These are phyloP conservation scores for Oreochromis tanganicae DNA, from an alignment of 2,113 vertebrate species.

Conservation along the genomic window DNA sequence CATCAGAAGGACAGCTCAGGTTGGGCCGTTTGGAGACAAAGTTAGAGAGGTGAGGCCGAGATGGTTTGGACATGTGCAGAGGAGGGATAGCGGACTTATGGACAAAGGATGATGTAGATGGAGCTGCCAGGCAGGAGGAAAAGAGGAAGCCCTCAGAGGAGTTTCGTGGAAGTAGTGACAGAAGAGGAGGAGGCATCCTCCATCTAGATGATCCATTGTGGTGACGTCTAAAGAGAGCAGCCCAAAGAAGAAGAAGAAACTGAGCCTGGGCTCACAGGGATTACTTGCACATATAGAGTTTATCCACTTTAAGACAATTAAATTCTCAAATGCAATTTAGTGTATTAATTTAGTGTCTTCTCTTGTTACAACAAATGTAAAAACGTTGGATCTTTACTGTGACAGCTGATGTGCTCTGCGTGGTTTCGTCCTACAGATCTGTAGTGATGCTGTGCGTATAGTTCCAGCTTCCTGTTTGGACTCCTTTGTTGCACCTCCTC, in stretches of 20 bases:
- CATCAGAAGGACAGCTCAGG: background rate
- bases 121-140: background rate
- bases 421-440: background rate
- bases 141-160: background rate
- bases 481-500: conserved; percentile 12
- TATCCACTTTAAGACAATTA: background rate
- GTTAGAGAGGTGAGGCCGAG: background rate
- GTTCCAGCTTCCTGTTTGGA: background rate
- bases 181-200: background rate
- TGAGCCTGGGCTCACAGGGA: background rate
- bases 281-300: background rate
- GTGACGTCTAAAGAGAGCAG: background rate
- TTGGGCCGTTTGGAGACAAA: background rate
- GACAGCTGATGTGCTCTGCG: background rate
- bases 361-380: background rate
- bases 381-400: background rate
- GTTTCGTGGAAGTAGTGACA: background rate
- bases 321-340: background rate
- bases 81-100: background rate
- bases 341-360: background rate
- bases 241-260: background rate
- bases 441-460: conserved; percentile 2
- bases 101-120: background rate
- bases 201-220: background rate
- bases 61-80: background rate